Percentiles rank a stretch among this genome's conserved stretches.
Evolutionary conservation across 2,113 vertebrate species (phyloP).

Genomic region (Dasypus novemcinctus): DNA sequence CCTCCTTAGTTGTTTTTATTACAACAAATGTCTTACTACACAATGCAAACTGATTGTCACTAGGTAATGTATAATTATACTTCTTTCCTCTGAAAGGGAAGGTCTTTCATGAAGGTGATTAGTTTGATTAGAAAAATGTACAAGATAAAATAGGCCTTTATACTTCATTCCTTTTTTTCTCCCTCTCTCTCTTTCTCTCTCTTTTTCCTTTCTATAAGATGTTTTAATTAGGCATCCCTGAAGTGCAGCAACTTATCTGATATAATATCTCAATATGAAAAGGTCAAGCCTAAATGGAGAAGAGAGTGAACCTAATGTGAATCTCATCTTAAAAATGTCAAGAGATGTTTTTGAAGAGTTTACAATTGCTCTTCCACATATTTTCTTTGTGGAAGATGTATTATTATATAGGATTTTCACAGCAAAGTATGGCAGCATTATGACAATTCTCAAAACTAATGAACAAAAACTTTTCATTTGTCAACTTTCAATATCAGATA

Average conservation of each 20-base stretch:
- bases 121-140: slow-evolving; percentile 3
- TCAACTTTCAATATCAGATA: neutral
- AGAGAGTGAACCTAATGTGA: neutral
- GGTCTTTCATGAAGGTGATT: neutral
- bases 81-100: neutral
- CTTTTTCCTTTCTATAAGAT: neutral
- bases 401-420: neutral
- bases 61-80: neutral
- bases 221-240: slow-evolving; percentile 47
- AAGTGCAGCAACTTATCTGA: neutral
- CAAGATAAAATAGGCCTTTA: neutral
- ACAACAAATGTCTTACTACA: neutral
- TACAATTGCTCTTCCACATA: slow-evolving; percentile 44
- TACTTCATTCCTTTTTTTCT: neutral
- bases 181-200: neutral
- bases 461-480: slow-evolving; percentile 24
- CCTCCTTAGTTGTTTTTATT: neutral
- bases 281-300: slow-evolving; percentile 22
- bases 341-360: slow-evolving; percentile 36
- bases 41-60: neutral
- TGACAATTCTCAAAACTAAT: neutral
- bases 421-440: neutral
- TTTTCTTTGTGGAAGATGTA: slow-evolving; percentile 47
- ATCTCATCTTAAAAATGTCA: slow-evolving; percentile 57
- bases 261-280: slow-evolving; percentile 49